phyloP scores from a whole-genome alignment of 2,113 vertebrate species.

The Leptobrachium ailaonicum region DNA sequence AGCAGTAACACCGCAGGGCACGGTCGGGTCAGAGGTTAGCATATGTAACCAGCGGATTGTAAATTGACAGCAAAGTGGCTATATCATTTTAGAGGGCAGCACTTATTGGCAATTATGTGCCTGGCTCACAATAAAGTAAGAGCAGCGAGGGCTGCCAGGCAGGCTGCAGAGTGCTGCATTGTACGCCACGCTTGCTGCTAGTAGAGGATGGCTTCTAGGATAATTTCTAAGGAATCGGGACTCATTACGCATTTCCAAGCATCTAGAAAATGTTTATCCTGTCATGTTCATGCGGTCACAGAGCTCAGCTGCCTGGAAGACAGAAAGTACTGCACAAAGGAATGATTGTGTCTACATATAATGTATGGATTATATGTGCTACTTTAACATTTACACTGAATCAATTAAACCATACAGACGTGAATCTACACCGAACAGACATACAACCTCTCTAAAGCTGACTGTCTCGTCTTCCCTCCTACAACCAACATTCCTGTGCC shows the following conservation, averaged over 20 bases:
- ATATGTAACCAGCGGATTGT: conserved; percentile 38
- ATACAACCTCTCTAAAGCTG: too few relatives aligned
- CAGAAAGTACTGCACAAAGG: neutral
- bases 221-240: neutral
- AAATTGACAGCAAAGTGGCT: conserved; percentile 37
- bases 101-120: conserved; percentile 43
- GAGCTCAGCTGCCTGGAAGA: neutral
- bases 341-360: too few relatives aligned
- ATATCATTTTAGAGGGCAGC: conserved; percentile 47
- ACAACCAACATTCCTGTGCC: too few relatives aligned
- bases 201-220: neutral
- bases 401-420: too few relatives aligned
- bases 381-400: too few relatives aligned
- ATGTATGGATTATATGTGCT: too few relatives aligned
- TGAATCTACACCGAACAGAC: too few relatives aligned
- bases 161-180: conserved; percentile 19
- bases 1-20: conserved; percentile 28
- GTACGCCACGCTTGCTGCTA: conserved; percentile 15
- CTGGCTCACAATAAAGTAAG: conserved; percentile 34
- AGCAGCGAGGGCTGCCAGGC: conserved; percentile 10
- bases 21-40: conserved; percentile 36
- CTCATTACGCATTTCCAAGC: neutral
- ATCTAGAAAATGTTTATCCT: conserved; percentile 2
- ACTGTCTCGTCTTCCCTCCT: too few relatives aligned
- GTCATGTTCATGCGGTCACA: neutral